Conservation (phyloP, 1,140 invertebrate genomes). For the Lethrus apterus region DNA sequence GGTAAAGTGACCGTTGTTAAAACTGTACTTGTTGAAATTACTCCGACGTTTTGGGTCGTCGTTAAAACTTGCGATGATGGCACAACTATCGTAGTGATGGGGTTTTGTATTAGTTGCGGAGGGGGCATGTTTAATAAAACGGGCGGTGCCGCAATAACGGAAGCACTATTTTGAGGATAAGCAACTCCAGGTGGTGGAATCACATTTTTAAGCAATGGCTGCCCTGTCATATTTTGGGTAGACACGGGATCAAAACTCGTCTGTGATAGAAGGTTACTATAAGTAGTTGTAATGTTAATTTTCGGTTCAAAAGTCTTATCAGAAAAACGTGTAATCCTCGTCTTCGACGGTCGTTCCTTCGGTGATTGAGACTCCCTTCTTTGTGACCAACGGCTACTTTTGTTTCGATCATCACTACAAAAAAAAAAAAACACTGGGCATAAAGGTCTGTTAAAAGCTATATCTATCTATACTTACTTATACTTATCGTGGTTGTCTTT, state of each 20-base stretch:
- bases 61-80: slow-evolving; percentile 22
- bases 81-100: slow-evolving; percentile 19
- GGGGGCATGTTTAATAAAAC: slow-evolving; percentile 40
- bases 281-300: slow-evolving; percentile 34
- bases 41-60: neutral
- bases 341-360: slow-evolving; percentile 23
- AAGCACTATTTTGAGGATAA: slow-evolving; percentile 19
- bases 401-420: slow-evolving; percentile 30
- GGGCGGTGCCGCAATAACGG: slow-evolving; percentile 32
- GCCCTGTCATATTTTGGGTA: slow-evolving; percentile 29
- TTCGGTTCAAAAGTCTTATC: slow-evolving; percentile 34
- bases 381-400: slow-evolving; percentile 32
- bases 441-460: neutral
- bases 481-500: slow-evolving; percentile 33
- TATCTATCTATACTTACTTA: neutral
- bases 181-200: slow-evolving; percentile 19
- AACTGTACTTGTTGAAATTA: slow-evolving; percentile 19
- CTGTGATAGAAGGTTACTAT: slow-evolving; percentile 24
- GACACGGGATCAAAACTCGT: slow-evolving; percentile 20
- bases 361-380: slow-evolving; percentile 25
- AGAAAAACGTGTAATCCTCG: slow-evolving; percentile 27
- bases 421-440: slow-evolving; percentile 6
- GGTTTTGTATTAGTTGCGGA: slow-evolving; percentile 31
- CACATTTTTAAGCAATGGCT: slow-evolving; percentile 30
- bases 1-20: slow-evolving; percentile 38